Conservation (phyloP, 2,113 vertebrate genomes). For the Aviceda subcristata region DNA sequence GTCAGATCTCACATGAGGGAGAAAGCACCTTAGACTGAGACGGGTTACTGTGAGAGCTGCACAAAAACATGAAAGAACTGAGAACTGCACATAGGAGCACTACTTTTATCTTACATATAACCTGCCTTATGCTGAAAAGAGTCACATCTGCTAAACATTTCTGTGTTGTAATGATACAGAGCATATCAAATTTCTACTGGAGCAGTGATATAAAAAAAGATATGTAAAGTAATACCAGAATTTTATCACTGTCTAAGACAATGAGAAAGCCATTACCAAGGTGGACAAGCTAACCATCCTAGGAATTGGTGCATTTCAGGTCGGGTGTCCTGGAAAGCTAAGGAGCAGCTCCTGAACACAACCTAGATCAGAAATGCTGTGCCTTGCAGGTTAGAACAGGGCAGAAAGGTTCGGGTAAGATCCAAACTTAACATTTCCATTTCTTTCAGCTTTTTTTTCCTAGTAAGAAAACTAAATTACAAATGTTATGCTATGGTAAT, state of each 20-base stretch:
- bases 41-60: background rate
- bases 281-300: background rate
- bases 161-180: background rate
- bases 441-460: background rate
- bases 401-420: background rate
- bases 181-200: background rate
- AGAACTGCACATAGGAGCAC: background rate
- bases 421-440: fast-evolving
- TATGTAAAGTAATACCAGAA: background rate
- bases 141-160: background rate
- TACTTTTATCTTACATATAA: background rate
- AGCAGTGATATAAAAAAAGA: background rate
- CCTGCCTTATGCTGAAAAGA: background rate
- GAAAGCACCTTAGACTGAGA: background rate
- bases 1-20: background rate
- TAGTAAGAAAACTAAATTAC: background rate
- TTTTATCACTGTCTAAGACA: background rate
- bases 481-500: background rate
- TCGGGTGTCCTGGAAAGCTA: background rate
- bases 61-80: background rate
- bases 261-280: background rate
- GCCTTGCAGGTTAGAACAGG: background rate
- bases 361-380: background rate
- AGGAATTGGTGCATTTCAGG: background rate
- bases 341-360: background rate